These are phyloP conservation scores for Cossypha niveicapilla DNA, from an alignment of 2,797 vertebrate species.

Conservation along the genomic window DNA sequence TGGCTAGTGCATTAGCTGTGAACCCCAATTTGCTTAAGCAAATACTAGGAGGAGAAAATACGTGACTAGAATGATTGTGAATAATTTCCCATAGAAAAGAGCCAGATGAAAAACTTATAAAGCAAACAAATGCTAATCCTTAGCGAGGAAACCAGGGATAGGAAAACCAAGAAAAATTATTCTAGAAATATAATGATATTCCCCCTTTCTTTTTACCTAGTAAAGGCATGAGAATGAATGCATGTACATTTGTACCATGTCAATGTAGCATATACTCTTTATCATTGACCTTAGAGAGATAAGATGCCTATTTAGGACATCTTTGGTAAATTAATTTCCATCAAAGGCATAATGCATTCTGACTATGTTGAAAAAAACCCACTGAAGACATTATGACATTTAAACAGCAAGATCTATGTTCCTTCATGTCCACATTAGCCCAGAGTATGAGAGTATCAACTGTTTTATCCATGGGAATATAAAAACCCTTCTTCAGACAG, in stretches of 20 bases:
- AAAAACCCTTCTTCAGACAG: not conserved
- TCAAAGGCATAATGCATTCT: not conserved
- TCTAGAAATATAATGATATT: not conserved
- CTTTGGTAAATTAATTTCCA: not conserved
- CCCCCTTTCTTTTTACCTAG: not conserved
- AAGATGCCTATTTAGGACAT: not conserved
- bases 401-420: not conserved
- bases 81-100: not conserved
- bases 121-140: not conserved
- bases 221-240: not conserved
- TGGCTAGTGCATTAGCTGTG: not conserved
- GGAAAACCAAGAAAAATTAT: not conserved
- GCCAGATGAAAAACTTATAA: not conserved
- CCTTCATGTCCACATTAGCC: not conserved
- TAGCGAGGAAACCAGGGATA: not conserved
- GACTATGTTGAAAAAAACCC: accelerated
- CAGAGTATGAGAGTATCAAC: not conserved
- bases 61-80: not conserved
- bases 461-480: not conserved
- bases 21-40: not conserved
- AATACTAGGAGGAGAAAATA: not conserved
- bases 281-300: not conserved
- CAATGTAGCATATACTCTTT: not conserved
- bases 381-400: not conserved
- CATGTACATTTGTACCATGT: not conserved